Evolutionary conservation across 2,888 invertebrate species (phyloP), one percentile per base, ranked within the genome.

Genomic region (Latrodectus hesperus): DNA sequence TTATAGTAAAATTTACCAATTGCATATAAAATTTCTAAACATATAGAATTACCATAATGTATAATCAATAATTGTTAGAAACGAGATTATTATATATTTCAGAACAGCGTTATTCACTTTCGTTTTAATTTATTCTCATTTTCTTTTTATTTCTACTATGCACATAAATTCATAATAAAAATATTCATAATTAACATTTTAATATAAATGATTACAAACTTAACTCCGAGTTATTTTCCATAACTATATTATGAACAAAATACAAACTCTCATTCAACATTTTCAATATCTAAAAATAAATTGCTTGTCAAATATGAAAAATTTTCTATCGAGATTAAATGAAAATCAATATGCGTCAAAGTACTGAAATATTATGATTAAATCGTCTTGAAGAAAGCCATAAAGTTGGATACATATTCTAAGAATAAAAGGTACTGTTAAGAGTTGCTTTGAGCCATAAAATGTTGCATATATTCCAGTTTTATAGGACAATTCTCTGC

Each of bases 311-410:
- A 70, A 78, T 26, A 70, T 52, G n/a, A 55, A 60, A 80, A 72
- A n/a, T 64, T 64, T 64, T 22, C 64, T 51, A 22, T 38, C 78
- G 64, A 80, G 38, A 64, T 80, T 72, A 80, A 80, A 67, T 80
- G 49, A 52, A 55, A 80, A 72, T 80, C 79, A 22, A 80, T 80
- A 72, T 78, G 53, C 26, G 26, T 26, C 68, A 55, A 17, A 16
- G 64, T 14, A 17, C 38, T 17, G 51, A 51, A 72, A 80, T 17
- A 26, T 72, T 64, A 16, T 38, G 64, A 80, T 67, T 65, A 72
- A 80, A 80, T 80, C 64, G 64, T 80, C 51, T 79, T 80, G 71
- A 80, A 80, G 72, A 64, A 72, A 67, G 64, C 60, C 80, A 72
- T 80, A 80, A 80, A 80, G 60, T 72, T 49, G 60, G 51, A 60